Conservation (phyloP, 2,888 invertebrate species). For the Xylocampa areola region DNA sequence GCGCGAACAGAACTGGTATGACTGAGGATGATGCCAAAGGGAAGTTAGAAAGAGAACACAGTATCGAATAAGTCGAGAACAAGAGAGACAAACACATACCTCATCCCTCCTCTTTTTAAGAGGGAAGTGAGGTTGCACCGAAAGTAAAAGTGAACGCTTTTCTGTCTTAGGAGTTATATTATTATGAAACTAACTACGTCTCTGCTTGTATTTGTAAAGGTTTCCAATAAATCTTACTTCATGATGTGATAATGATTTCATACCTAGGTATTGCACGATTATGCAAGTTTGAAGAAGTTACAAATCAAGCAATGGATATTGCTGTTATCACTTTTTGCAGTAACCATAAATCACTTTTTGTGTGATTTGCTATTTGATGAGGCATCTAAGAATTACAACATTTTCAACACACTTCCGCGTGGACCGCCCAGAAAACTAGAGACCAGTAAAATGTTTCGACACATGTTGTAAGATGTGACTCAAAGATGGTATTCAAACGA, state of each 20-base stretch:
- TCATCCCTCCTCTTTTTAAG: constrained; percentile 72
- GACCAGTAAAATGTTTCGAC: no score
- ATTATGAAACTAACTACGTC: constrained; percentile 70
- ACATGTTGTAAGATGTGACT: no score
- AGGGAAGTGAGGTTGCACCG: constrained; percentile 79
- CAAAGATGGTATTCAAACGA: no score
- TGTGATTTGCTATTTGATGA: constrained; percentile 4
- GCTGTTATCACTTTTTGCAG: constrained; percentile 30
- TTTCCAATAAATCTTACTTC: constrained; percentile 35
- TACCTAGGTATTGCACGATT: constrained; percentile 21
- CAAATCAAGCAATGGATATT: constrained; percentile 12
- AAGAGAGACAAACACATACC: constrained; percentile 66
- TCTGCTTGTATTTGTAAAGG: constrained; percentile 38
- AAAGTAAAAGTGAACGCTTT: constrained; percentile 86
- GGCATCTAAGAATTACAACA: constrained; percentile 1
- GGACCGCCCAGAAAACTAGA: not conserved
- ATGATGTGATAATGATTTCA: constrained; percentile 18
- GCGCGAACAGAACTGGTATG: constrained; percentile 80
- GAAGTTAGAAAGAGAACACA: constrained; percentile 66
- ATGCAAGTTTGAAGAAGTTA: constrained; percentile 28
- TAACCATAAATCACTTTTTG: constrained; percentile 15
- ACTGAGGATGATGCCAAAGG: constrained; percentile 71
- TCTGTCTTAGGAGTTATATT: constrained; percentile 72
- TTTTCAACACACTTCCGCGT: constrained; percentile 1
- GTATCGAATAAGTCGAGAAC: constrained; percentile 47